Evolutionary conservation across 1,140 invertebrate genomes (phyloP).

Genomic region (Wiebesia pumilae): DNA sequence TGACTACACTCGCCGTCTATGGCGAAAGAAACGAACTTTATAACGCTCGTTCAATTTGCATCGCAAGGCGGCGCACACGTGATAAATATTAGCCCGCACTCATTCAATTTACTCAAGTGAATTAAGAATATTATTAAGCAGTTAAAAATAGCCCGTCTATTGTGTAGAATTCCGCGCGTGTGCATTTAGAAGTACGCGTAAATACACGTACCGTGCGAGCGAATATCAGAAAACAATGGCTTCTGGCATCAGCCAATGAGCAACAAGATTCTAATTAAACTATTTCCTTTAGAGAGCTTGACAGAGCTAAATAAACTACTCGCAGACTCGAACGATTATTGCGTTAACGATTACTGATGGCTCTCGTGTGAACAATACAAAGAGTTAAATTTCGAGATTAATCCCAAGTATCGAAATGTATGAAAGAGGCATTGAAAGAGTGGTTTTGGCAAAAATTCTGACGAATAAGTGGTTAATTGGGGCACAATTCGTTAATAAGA

Average conservation of each 20-base stretch:
- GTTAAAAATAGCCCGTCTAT: conserved; percentile 9
- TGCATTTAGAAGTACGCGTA: background rate
- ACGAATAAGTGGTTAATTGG: too few relatives aligned
- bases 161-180: background rate
- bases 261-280: conserved; percentile 15
- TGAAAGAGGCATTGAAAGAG: too few relatives aligned
- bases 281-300: background rate
- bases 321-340: background rate
- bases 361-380: too few relatives aligned
- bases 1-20: background rate
- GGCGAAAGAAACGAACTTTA: background rate
- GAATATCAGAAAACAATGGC: conserved; percentile 3
- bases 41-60: background rate
- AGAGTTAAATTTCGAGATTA: too few relatives aligned
- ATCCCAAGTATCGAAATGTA: too few relatives aligned
- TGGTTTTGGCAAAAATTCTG: too few relatives aligned
- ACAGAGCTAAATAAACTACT: background rate
- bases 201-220: background rate
- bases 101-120: background rate
- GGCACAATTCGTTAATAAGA: background rate
- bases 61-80: background rate
- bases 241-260: background rate
- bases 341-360: too few relatives aligned
- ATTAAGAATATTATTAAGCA: background rate
- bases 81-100: background rate